Conservation (phyloP, 2,113 vertebrate genomes). For the Rafetus swinhoei region DNA sequence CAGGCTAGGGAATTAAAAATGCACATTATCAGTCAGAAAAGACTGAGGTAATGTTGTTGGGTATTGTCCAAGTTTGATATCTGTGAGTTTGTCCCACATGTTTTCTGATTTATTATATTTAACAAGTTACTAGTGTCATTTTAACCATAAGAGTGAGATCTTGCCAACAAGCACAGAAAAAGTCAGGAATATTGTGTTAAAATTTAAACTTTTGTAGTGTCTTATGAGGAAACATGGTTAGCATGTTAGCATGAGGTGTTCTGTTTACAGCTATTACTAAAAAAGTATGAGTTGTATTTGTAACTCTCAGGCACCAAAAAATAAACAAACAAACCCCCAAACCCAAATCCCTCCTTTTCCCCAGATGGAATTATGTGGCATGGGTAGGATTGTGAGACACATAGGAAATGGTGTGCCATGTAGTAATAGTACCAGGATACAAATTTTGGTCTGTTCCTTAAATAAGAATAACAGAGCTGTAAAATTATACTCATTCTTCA, state of each 20-base stretch:
- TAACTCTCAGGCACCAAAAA: background rate
- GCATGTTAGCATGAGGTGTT: background rate
- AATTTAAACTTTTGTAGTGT: background rate
- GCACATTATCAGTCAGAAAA: background rate
- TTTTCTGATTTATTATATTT: constrained; percentile 5
- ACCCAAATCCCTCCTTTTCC: background rate
- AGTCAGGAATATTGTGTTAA: constrained; percentile 3
- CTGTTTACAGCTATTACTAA: background rate
- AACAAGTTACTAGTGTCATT: background rate
- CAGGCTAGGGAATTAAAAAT: background rate
- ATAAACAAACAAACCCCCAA: too few species aligned
- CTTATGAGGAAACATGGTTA: background rate
- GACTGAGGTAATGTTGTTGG: background rate
- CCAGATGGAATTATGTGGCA: background rate
- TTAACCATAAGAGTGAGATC: background rate
- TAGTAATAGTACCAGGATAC: background rate
- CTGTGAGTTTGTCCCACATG: background rate
- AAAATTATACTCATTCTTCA: background rate
- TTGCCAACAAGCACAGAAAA: background rate
- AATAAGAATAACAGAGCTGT: background rate
- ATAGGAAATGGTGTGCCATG: background rate
- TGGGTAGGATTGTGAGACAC: background rate
- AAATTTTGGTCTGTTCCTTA: background rate
- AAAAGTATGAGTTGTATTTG: background rate
- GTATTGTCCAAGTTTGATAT: background rate